Percentiles rank a stretch among this genome's conserved stretches.
Conservation (phyloP, 2,113 vertebrate species). For the Equus przewalskii region DNA sequence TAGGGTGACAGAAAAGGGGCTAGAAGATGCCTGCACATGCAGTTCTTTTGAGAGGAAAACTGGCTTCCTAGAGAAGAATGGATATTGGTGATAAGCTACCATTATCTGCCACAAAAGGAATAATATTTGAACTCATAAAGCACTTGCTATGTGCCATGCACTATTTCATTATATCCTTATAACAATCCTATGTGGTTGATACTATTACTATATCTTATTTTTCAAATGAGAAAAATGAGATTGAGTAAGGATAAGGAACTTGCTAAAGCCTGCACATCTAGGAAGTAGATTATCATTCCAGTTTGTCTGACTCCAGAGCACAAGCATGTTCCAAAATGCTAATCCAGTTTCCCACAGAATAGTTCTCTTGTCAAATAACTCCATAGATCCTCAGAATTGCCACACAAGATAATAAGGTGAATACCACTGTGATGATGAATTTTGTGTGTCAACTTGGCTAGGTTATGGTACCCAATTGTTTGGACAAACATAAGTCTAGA, state of each 20-base stretch:
- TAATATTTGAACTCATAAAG: background rate
- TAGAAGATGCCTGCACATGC: background rate
- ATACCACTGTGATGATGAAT: background rate
- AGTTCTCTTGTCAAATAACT: background rate
- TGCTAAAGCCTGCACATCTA: background rate
- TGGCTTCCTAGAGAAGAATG: background rate
- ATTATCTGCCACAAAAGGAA: background rate
- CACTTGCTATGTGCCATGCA: background rate
- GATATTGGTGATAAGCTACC: background rate
- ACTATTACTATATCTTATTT: background rate
- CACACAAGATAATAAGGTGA: background rate
- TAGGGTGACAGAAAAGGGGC: background rate
- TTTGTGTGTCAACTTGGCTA: background rate
- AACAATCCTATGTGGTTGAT: background rate
- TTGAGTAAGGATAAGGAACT: background rate
- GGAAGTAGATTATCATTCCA: background rate
- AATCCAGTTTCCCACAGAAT: background rate
- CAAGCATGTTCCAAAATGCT: background rate
- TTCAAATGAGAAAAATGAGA: background rate
- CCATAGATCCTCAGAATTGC: background rate
- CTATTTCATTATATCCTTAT: background rate
- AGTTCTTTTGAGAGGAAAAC: background rate
- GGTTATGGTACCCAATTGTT: background rate
- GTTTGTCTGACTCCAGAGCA: background rate
- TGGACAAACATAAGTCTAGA: background rate